Percentiles rank a stretch among this genome's conserved stretches.
These are phyloP conservation scores for Mobula hypostoma DNA, from an alignment of 2,113 vertebrate species.

Conservation along the genomic window DNA sequence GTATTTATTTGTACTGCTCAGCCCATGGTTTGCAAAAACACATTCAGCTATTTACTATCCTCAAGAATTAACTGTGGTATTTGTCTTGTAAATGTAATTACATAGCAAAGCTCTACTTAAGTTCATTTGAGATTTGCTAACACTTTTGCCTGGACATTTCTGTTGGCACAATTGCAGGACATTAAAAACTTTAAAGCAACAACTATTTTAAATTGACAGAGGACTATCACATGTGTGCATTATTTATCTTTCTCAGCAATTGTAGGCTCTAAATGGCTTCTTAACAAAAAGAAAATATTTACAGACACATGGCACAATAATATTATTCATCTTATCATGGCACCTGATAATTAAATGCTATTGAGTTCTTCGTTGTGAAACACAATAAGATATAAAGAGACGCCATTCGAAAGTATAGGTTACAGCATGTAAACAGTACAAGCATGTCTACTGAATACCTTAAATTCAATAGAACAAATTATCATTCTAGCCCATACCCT, in stretches of 20 bases:
- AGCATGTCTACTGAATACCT: not conserved
- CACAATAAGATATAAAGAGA: not conserved
- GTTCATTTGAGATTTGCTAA: not conserved
- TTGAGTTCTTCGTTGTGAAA: not conserved
- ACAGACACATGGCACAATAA: not conserved
- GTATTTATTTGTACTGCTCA: not conserved
- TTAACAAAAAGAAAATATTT: not conserved
- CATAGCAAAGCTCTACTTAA: not conserved
- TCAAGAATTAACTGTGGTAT: not conserved
- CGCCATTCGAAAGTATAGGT: not conserved
- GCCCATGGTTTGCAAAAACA: not conserved
- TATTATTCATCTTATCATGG: not conserved
- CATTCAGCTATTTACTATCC: not conserved
- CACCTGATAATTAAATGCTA: not conserved
- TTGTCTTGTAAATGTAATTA: not conserved
- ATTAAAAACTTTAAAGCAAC: not conserved
- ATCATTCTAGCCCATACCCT: not conserved
- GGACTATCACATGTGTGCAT: not conserved
- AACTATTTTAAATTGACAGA: no score
- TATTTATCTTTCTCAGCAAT: not conserved
- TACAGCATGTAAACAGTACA: not conserved
- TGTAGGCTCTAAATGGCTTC: not conserved
- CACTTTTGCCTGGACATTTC: not conserved
- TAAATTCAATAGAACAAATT: not conserved
- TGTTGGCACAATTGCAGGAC: not conserved